phyloP scores from a whole-genome alignment of 1,140 invertebrate genomes.

The Rhagoletis pomonella region DNA sequence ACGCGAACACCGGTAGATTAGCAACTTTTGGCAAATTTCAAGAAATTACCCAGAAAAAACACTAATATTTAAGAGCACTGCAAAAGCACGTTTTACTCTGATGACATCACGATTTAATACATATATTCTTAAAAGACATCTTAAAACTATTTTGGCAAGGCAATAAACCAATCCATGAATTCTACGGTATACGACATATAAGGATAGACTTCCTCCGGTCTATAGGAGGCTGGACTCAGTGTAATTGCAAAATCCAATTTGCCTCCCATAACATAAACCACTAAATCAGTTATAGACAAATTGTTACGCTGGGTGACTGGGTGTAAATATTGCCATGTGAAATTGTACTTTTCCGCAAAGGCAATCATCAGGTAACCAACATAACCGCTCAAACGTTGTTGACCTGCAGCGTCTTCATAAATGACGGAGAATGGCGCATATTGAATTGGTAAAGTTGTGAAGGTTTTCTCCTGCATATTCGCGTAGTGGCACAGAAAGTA shows the following conservation, averaged over 20 bases:
- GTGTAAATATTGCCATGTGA: slow-evolving; percentile 42
- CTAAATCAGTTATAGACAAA: not conserved
- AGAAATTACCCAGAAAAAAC: no score
- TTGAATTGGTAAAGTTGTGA: slow-evolving; percentile 54
- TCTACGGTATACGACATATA: not conserved
- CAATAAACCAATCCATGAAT: not conserved
- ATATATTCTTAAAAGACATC: no score
- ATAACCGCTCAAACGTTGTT: slow-evolving; percentile 59
- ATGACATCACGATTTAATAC: no score
- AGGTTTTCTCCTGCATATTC: not conserved
- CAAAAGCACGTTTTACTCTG: no score
- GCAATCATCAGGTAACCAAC: slow-evolving; percentile 58
- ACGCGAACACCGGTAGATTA: no score
- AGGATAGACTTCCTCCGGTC: not conserved
- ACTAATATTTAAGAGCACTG: no score
- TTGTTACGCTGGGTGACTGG: not conserved
- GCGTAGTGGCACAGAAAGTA: not conserved
- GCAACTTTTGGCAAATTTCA: no score
- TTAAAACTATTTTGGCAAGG: not conserved
- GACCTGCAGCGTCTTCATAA: slow-evolving; percentile 54
- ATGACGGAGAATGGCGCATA: slow-evolving; percentile 60
- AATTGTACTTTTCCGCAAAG: slow-evolving; percentile 61
- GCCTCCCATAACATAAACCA: not conserved
- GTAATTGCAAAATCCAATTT: slow-evolving; percentile 12
- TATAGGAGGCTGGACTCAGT: not conserved